Conservation (phyloP, 2,797 vertebrate genomes). For the Gephyroberyx darwinii region DNA sequence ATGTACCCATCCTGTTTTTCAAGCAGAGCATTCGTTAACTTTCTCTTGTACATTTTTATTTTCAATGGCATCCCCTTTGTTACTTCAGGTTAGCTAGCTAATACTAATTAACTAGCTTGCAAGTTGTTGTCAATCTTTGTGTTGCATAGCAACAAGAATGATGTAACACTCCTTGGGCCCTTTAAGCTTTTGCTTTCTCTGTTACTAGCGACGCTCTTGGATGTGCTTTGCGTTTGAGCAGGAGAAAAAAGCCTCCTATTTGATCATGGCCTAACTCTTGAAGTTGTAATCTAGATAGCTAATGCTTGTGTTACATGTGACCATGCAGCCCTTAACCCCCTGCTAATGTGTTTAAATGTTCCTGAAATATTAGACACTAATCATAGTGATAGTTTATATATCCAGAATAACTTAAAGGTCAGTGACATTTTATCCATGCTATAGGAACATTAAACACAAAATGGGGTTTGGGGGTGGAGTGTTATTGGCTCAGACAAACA, state of each 20-base stretch:
- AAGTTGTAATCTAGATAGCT: constrained; percentile 3
- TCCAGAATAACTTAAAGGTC: constrained; percentile 60
- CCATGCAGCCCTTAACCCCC: not conserved
- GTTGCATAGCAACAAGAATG: too few relatives aligned
- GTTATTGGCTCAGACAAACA: constrained; percentile 62
- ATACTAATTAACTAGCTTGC: too few relatives aligned
- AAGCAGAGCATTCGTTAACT: constrained; percentile 1
- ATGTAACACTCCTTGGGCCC: too few relatives aligned
- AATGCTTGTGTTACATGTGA: not conserved
- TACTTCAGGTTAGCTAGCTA: too few relatives aligned
- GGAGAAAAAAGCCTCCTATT: not conserved
- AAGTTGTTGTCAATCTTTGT: too few relatives aligned
- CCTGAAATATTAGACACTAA: constrained; percentile 38
- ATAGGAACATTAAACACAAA: constrained; percentile 52
- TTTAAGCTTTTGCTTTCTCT: too few relatives aligned
- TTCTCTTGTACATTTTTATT: not conserved
- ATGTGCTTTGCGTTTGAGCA: constrained; percentile 22
- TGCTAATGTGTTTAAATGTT: constrained; percentile 11
- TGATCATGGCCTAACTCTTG: not conserved
- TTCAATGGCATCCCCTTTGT: too few relatives aligned
- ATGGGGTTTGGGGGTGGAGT: constrained; percentile 28
- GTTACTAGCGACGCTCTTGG: not conserved
- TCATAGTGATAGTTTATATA: constrained; percentile 4
- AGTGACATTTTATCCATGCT: constrained; percentile 54
- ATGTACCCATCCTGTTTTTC: constrained; percentile 6